Evolutionary conservation across 1,140 invertebrate genomes (phyloP).

Genomic region (Drosophila truncata): DNA sequence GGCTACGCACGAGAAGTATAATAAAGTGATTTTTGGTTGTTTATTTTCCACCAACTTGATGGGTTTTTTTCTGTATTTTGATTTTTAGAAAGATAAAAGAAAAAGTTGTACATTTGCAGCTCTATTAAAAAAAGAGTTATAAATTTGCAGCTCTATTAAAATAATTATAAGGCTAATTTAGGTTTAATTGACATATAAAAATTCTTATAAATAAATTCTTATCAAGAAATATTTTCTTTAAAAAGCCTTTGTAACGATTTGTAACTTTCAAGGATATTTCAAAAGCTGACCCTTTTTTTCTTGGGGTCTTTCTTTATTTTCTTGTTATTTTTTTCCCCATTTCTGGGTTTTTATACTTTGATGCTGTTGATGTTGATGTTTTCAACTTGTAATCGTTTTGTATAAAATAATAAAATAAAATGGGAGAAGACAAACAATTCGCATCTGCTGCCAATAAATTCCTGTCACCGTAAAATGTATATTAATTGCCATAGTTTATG

Average conservation of each 20-base stretch:
- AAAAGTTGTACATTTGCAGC: too few species aligned
- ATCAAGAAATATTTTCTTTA: background rate
- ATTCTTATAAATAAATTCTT: background rate
- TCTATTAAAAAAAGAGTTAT: background rate
- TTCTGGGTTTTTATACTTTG: background rate
- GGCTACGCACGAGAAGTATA: constrained; percentile 2
- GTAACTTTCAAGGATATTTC: background rate
- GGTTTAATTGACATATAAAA: background rate
- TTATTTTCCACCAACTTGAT: background rate
- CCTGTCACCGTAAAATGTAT: constrained; percentile 38
- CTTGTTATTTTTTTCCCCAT: background rate
- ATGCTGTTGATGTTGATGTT: constrained; percentile 31
- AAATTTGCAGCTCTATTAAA: background rate
- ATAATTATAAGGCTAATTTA: background rate
- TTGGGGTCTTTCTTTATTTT: background rate
- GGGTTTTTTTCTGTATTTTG: background rate
- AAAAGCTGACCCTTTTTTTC: constrained; percentile 11
- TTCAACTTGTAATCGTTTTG: background rate
- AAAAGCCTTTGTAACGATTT: constrained; percentile 2
- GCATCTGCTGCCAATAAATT: constrained; percentile 36
- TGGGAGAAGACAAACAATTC: background rate
- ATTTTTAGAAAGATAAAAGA: too few species aligned
- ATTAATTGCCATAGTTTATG: constrained; percentile 53
- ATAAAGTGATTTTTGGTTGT: constrained; percentile 12
- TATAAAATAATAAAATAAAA: constrained; percentile 4